phyloP scores from a whole-genome alignment of 1,140 invertebrate genomes.

The Drosophila lini region DNA sequence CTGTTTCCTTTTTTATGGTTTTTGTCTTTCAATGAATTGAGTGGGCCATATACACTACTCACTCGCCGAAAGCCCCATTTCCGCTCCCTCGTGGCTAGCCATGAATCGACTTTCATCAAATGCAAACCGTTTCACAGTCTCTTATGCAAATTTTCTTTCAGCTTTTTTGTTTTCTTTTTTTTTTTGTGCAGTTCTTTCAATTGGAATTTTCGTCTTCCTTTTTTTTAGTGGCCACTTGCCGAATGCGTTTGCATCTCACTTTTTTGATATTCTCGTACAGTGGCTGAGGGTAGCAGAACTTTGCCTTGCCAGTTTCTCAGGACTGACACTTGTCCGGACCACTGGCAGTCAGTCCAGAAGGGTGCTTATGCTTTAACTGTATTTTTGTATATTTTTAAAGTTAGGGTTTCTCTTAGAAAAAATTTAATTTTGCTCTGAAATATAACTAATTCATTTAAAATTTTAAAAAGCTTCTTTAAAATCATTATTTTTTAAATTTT shows the following conservation, averaged over 20 bases:
- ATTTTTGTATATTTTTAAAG: background rate
- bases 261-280: conserved; percentile 31
- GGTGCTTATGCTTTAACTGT: conserved; percentile 1
- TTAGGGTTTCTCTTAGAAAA: background rate
- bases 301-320: conserved; percentile 8
- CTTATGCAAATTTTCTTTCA: conserved; percentile 47
- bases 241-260: conserved; percentile 50
- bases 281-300: conserved; percentile 16
- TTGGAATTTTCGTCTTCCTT: conserved; percentile 43
- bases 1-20: conserved; percentile 42
- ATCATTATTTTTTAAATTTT: background rate
- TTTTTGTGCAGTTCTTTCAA: conserved; percentile 37
- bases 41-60: conserved; percentile 39
- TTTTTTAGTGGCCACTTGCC: conserved; percentile 47
- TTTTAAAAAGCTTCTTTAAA: background rate
- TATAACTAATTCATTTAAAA: background rate
- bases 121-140: conserved; percentile 58
- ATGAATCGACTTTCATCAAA: conserved; percentile 59
- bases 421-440: background rate
- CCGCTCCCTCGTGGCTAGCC: conserved; percentile 30
- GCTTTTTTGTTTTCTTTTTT: background rate
- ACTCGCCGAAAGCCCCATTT: background rate
- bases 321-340: conserved; percentile 10
- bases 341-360: background rate
- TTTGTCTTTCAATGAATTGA: conserved; percentile 65